A percentile compares a stretch with the other conserved stretches of the same genome.
These are phyloP conservation scores for Palaemon carinicauda DNA, from an alignment of 1,140 invertebrate genomes.

Conservation along the genomic window DNA sequence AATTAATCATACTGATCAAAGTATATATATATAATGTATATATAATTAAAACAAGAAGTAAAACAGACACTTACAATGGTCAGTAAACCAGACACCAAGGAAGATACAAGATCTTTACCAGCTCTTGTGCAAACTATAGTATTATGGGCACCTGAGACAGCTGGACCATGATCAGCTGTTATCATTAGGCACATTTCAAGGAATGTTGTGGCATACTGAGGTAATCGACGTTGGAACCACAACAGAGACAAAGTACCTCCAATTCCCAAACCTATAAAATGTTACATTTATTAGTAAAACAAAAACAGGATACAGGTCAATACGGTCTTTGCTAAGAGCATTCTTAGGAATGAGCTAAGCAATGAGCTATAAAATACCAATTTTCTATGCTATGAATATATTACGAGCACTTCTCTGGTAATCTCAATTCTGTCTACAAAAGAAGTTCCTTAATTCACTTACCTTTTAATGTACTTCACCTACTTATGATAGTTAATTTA, in stretches of 20 bases:
- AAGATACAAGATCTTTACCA: constrained; percentile 98
- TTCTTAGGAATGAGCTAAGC: too few species aligned
- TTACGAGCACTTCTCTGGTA: too few species aligned
- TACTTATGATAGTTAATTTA: too few species aligned
- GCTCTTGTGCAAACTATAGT: constrained; percentile 99
- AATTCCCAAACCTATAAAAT: constrained; percentile 78
- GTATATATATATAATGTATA: too few species aligned
- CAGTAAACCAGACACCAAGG: constrained; percentile 92
- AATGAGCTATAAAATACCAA: too few species aligned
- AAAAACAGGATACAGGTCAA: not conserved
- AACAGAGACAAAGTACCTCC: constrained; percentile 96
- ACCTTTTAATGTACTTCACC: too few species aligned
- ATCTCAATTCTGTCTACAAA: too few species aligned
- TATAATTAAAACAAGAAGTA: not conserved
- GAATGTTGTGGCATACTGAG: constrained; percentile 94
- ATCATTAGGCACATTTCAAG: constrained; percentile 99
- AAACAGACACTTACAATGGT: constrained; percentile 85
- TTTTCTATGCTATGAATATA: too few species aligned
- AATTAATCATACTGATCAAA: too few species aligned
- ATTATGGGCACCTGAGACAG: constrained; percentile 98
- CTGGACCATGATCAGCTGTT: constrained; percentile 98
- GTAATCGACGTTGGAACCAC: constrained; percentile 98
- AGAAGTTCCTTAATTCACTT: too few species aligned
- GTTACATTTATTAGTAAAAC: not conserved
- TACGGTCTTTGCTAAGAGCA: too few species aligned